Evolutionary conservation across 1,140 invertebrate genomes (phyloP).

Genomic region (Aporrectodea caliginosa): DNA sequence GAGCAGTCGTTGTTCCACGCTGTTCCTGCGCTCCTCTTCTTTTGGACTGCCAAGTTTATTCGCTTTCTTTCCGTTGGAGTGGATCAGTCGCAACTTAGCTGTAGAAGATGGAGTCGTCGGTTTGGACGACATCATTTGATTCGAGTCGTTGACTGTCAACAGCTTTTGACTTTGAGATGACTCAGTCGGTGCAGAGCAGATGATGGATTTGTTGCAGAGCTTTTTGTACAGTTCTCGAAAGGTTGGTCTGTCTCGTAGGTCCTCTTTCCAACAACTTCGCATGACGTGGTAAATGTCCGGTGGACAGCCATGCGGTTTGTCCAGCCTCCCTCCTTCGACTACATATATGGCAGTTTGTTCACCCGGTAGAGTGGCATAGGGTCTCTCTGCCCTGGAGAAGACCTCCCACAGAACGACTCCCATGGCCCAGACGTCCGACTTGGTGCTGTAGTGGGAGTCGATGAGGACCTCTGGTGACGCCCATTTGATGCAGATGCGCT

Average conservation of each 20-base stretch:
- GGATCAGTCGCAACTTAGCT: neutral
- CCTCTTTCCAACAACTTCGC: conserved; percentile 26
- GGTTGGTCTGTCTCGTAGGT: conserved; percentile 19
- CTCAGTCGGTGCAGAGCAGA: neutral
- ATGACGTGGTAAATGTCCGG: conserved; percentile 26
- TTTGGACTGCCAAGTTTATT: neutral
- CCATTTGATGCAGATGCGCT: conserved; percentile 94
- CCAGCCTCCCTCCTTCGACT: conserved; percentile 24
- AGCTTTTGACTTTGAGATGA: neutral
- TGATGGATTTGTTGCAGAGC: neutral
- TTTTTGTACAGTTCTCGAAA: conserved; percentile 26
- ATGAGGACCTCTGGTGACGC: conserved; percentile 92
- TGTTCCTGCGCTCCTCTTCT: neutral
- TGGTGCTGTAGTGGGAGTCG: conserved; percentile 92
- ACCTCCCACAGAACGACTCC: conserved; percentile 97
- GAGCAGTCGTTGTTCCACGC: neutral
- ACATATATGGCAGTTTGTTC: conserved; percentile 60
- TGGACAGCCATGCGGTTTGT: conserved; percentile 27
- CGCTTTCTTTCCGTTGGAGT: neutral
- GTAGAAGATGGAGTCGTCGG: neutral
- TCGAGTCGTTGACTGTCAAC: neutral
- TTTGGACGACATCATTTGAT: neutral
- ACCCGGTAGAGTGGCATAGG: conserved; percentile 85
- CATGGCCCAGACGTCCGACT: conserved; percentile 98
- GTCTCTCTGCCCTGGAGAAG: conserved; percentile 85